phyloP scores from a whole-genome alignment of 1,140 invertebrate genomes.

The Asbolus verrucosus region DNA sequence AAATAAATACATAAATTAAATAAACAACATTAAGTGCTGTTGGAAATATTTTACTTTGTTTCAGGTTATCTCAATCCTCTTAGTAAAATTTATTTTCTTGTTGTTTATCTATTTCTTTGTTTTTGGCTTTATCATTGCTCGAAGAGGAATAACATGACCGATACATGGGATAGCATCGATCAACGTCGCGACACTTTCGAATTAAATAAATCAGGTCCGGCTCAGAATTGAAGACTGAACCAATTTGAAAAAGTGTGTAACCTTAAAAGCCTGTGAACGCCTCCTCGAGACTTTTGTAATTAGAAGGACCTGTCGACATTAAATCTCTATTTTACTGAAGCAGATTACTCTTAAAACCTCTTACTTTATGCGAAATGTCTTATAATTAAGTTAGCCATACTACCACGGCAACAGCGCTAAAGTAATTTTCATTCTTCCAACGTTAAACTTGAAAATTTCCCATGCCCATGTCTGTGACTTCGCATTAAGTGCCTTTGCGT shows the following conservation, averaged over 20 bases:
- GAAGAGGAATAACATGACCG: too few species aligned
- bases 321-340: constrained; percentile 32
- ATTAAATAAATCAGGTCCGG: too few species aligned
- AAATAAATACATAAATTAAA: too few species aligned
- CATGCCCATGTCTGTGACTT: constrained; percentile 20
- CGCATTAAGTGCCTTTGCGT: constrained; percentile 28
- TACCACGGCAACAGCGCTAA: constrained; percentile 19
- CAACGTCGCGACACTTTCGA: too few species aligned
- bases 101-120: too few species aligned
- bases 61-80: too few species aligned
- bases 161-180: too few species aligned
- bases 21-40: too few species aligned
- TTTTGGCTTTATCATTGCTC: too few species aligned
- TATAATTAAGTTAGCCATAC: constrained; percentile 29
- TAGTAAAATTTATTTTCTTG: too few species aligned
- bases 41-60: too few species aligned
- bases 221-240: constrained; percentile 1
- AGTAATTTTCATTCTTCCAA: constrained; percentile 24
- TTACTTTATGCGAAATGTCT: constrained; percentile 20
- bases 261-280: constrained; percentile 6
- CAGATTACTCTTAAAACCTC: constrained; percentile 22
- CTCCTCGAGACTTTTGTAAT: constrained; percentile 9
- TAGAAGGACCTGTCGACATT: constrained; percentile 17
- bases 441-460: constrained; percentile 31
- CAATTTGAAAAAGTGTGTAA: neutral